Evolutionary conservation across 2,113 vertebrate genomes (phyloP).

Genomic region (Motacilla tschutschensis): DNA sequence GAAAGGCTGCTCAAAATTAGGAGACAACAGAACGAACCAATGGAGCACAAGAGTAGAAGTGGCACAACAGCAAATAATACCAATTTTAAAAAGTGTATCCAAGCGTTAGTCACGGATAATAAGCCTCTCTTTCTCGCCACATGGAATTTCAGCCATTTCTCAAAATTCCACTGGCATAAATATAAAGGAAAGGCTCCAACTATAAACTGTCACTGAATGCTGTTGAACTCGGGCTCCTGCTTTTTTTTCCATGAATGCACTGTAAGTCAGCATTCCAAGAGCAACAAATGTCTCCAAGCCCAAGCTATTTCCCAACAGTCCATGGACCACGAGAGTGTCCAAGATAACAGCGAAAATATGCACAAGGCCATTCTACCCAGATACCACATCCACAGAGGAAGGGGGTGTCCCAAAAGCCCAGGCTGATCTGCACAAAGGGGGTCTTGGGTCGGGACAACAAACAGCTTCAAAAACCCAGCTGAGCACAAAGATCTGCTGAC

Average conservation of each 20-base stretch:
- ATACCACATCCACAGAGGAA: not conserved
- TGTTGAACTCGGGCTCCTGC: slow-evolving; percentile 22
- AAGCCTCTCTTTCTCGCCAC: not conserved
- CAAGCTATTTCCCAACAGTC: slow-evolving; percentile 19
- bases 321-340: not conserved
- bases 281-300: slow-evolving; percentile 12
- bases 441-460: not conserved
- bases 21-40: not conserved
- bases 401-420: not conserved
- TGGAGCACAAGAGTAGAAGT: fast-evolving
- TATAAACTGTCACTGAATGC: slow-evolving; percentile 17
- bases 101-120: not conserved
- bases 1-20: not conserved
- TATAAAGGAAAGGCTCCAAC: slow-evolving; percentile 43
- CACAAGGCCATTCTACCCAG: not conserved
- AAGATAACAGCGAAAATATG: not conserved
- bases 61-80: not conserved
- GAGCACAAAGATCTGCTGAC: not conserved
- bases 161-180: slow-evolving; percentile 54
- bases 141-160: slow-evolving; percentile 14
- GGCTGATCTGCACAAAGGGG: not conserved
- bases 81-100: not conserved
- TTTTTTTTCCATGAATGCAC: slow-evolving; percentile 35
- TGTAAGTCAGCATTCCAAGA: slow-evolving; percentile 48
- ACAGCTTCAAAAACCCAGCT: not conserved